Evolutionary conservation across 2,797 vertebrate genomes (phyloP).

Genomic region (Petrocephalus sullivani): DNA sequence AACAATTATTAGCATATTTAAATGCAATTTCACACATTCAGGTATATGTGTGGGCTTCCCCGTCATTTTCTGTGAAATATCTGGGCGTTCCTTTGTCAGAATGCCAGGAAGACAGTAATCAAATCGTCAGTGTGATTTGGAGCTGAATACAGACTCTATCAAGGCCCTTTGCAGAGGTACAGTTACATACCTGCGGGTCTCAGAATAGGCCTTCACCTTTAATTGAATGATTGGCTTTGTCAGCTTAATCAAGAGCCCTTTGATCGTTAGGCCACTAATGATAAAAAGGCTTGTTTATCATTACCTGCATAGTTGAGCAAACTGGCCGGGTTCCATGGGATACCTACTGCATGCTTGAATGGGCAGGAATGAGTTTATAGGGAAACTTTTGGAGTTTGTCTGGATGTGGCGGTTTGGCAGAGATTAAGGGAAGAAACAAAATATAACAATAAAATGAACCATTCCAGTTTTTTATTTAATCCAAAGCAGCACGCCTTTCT

Average conservation of each 20-base stretch:
- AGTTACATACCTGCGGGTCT: background rate
- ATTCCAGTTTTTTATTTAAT: background rate
- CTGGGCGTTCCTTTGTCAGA: background rate
- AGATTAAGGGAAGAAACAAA: background rate
- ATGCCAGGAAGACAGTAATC: background rate
- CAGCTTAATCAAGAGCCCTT: background rate
- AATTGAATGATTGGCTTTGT: slow-evolving; percentile 7
- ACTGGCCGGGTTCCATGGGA: background rate
- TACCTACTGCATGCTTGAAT: no score
- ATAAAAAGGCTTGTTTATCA: background rate
- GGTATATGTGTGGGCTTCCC: background rate
- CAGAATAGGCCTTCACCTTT: background rate
- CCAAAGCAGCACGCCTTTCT: background rate
- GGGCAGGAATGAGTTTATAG: background rate
- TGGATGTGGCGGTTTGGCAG: background rate
- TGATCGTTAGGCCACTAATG: background rate
- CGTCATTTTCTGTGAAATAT: background rate
- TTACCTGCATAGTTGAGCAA: background rate
- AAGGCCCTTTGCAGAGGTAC: background rate
- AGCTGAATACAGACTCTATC: background rate
- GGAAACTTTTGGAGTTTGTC: background rate
- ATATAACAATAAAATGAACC: background rate
- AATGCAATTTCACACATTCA: background rate
- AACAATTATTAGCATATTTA: background rate
- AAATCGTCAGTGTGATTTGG: background rate